A percentile compares a stretch with the other conserved stretches of the same genome.
phyloP scores from a whole-genome alignment of 2,888 invertebrate genomes.

The Yponomeuta cagnagella region DNA sequence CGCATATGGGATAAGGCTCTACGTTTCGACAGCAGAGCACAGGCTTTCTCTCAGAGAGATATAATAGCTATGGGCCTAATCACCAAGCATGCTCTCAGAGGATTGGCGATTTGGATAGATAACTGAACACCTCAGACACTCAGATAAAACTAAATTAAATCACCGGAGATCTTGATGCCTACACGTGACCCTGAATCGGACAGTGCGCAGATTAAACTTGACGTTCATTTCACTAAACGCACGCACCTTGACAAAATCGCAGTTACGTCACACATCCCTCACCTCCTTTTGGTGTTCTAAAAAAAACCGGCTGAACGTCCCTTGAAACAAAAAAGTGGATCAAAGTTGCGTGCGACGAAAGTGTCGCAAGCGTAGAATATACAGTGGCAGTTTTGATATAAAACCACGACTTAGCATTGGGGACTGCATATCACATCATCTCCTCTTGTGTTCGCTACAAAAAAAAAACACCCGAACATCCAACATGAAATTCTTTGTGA shows the following conservation, averaged over 20 bases:
- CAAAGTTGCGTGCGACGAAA: not conserved
- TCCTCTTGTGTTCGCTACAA: not conserved
- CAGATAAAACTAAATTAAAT: no score
- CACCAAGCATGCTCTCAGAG: no score
- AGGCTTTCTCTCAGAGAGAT: no score
- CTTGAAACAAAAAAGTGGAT: not conserved
- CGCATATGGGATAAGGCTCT: no score
- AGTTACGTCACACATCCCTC: conserved; percentile 1
- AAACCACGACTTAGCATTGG: not conserved
- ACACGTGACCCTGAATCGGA: no score
- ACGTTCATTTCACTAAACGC: not conserved
- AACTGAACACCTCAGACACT: no score
- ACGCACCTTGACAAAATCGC: not conserved
- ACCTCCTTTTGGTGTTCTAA: conserved; percentile 3
- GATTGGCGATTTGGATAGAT: no score
- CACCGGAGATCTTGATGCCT: no score
- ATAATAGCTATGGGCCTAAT: no score
- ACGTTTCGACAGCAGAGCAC: no score
- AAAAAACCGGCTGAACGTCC: not conserved
- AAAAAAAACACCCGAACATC: not conserved
- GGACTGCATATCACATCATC: not conserved
- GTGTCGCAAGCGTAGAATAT: not conserved
- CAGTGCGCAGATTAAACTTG: not conserved
- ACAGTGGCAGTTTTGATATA: not conserved
- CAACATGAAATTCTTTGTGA: not conserved